A percentile compares a stretch with the other conserved stretches of the same genome.
Conservation (phyloP, 2,888 invertebrate species). For the Andrena fulva region DNA sequence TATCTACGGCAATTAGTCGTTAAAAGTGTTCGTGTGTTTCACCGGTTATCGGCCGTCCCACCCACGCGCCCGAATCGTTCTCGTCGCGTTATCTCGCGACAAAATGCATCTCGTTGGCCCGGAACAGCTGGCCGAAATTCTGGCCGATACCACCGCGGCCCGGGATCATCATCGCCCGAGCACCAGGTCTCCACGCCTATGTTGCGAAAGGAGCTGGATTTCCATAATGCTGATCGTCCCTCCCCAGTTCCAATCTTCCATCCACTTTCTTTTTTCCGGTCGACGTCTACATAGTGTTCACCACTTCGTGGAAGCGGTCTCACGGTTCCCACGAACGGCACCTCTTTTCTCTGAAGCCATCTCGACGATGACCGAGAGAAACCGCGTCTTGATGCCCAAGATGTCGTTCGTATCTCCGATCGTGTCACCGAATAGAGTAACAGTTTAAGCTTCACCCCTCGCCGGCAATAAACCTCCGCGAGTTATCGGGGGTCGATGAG, state of each 20-base stretch:
- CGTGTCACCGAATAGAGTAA: slow-evolving; percentile 1
- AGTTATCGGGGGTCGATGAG: not conserved
- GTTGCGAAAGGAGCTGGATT: slow-evolving; percentile 73
- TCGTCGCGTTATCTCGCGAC: slow-evolving; percentile 77
- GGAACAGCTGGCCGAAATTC: slow-evolving; percentile 75
- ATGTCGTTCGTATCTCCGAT: slow-evolving; percentile 23
- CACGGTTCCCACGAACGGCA: slow-evolving; percentile 81
- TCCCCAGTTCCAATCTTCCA: slow-evolving; percentile 36
- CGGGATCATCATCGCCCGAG: slow-evolving; percentile 41
- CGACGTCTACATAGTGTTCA: slow-evolving; percentile 70
- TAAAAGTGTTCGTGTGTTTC: slow-evolving; percentile 78
- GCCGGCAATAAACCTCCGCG: not conserved
- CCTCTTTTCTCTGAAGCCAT: slow-evolving; percentile 80
- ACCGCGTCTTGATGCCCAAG: slow-evolving; percentile 49
- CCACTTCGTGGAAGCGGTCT: slow-evolving; percentile 78
- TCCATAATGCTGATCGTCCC: slow-evolving; percentile 70
- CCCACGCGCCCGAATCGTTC: slow-evolving; percentile 72
- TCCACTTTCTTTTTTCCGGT: slow-evolving; percentile 62
- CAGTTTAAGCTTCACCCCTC: not conserved
- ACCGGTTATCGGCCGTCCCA: slow-evolving; percentile 75
- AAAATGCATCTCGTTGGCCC: slow-evolving; percentile 81
- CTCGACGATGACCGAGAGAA: slow-evolving; percentile 63
- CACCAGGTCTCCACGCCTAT: slow-evolving; percentile 41
- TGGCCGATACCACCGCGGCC: slow-evolving; percentile 28
- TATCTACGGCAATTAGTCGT: slow-evolving; percentile 79